Evolutionary conservation across 2,113 vertebrate species (phyloP), one percentile per base, ranked within the genome.

Genomic region (Periophthalmus modestus): DNA sequence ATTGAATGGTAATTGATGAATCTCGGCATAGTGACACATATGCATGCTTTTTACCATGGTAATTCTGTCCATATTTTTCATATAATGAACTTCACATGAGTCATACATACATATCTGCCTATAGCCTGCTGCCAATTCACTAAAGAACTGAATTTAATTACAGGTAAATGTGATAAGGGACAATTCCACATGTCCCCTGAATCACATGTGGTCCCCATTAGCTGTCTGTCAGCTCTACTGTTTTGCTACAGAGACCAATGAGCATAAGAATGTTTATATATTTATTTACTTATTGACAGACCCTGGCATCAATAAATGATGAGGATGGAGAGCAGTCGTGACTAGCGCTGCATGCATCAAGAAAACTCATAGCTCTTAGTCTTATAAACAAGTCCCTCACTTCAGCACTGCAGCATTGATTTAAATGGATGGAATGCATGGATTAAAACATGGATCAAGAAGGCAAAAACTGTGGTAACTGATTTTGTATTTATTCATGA

Each of bases 281-380:
- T 82, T 74, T 85, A 82, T 86, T 87, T 86, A 81, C 80, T 78
- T 84, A 87, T 89, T 76, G 84, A 90, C 88, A 86, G 86, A 82
- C 74, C 86, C 69, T 47, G 5, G 34, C 74, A 85, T 92, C 63
- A 88, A 91, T 92, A 90, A 91, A 83, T 86, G 74, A 92, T 87
- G 85, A 89, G 82, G 70, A 79, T 72, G 72, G 87, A 81, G 80
- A 87, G 74, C 48, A 88, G 86, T 88, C 86, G 85, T 91, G 91
- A 92, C 87, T 87, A 61, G 72, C 72, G 28, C 69, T 63, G 78
- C 77, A 52, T 7, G n/a, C 69, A 84, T 83, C 69, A 36, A 52
- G 77, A 62, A 59, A 88, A 67, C 69, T 71, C 55, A 28, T 36
- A 50, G 57, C 52, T 54, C 59, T 70, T 68, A 55, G 80, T 54